Base-by-base conservation (phyloP, 2,888 invertebrate species). In the Aromia moschata region DNA sequence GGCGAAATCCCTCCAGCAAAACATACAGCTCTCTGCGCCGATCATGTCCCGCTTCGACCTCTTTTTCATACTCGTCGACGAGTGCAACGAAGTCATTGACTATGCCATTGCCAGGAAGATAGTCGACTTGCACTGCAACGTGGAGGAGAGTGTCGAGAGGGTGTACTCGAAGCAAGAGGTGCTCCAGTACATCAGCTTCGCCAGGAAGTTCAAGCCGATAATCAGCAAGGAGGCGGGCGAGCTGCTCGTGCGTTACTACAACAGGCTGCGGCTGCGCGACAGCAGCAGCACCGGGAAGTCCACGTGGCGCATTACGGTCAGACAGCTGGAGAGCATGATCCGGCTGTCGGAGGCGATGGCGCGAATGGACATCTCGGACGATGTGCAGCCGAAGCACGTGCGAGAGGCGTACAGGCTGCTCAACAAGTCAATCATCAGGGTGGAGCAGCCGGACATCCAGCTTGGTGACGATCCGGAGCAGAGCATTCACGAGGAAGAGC, bases 41-140 rank as follows among this genome's bases (percentile, higher is more conserved):
- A 97, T 99, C 74, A 98, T 99, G 98, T 98, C 98, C 0, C 87
- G 99, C 69, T 99, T 99, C 81, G 99, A 99, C 82, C 83, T 99
- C 11, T 99, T 99, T 83, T 99, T 99, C 82, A 95, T 99, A 68
- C 84, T 99, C 1, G 93, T 98, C 1, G 99, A 99, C 78, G 98
- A 99, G 78, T 94, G 95, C 76, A 94, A 94, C 78, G 94, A 95
- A 82, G 89, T 96, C 70, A 89, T 94, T 0, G 99, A 99, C 81
- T 98, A 96, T 77, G 97, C 98, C 0, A 98, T 99, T 60, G 99
- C 98, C 0, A 87, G 94, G 64, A 93, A 96, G 77, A 98, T 99
- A 56, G 90, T 99, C 0, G 96, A 98, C 76, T 82, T 99, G 36
- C 98, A 99, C 75, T 90, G 93, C 55, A 91, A 93, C 71, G 89